Evolutionary conservation across 2,888 invertebrate genomes (phyloP), one percentile per base, ranked within the genome.

Genomic region (Pantelozetes paolii): DNA sequence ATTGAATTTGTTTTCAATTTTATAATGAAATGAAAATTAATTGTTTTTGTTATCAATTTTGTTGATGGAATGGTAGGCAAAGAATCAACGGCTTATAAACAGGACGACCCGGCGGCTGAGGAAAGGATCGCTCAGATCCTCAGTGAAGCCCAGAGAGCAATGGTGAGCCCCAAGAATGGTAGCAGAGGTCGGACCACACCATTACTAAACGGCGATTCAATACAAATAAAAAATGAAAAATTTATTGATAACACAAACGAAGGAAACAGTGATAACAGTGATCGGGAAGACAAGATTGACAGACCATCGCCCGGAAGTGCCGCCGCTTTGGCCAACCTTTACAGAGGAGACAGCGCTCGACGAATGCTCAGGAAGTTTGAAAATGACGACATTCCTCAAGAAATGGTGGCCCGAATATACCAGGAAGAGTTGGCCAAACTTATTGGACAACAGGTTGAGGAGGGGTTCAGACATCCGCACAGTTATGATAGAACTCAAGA

Each of bases 311-410:
- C 74, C 6, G 50, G 50, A 8, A 74, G 36, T 45, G 70, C 74
- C 2, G 54, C 74, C 2, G 40, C 70, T 6, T 40, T 74, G 59
- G 69, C 40, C 54, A 70, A 32, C 32, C 70, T 74, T 32, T 74
- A 74, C 36, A 36, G 70, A 42, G 54, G 18, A 9, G 50, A 69
- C 54, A 70, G 23, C n/a, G 57, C 48, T 18, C 20, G 70, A 71
- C 23, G 70, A 28, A 28, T 59, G n/a, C 40, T 45, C 15, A 57
- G 57, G 26, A 64, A 59, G 32, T 59, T 64, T 15, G 91, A 92
- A 83, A 92, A 92, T 83, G 93, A 91, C 83, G 95, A 95, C 85
- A 91, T 96, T 84, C 91, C 96, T 50, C 95, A 96, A 82, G 97
- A 98, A 82, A 94, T 95, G 83, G 93, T 96, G 80, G 90, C 91